These are phyloP conservation scores for Melolontha melolontha DNA, from an alignment of 2,888 invertebrate species.

Conservation along the genomic window DNA sequence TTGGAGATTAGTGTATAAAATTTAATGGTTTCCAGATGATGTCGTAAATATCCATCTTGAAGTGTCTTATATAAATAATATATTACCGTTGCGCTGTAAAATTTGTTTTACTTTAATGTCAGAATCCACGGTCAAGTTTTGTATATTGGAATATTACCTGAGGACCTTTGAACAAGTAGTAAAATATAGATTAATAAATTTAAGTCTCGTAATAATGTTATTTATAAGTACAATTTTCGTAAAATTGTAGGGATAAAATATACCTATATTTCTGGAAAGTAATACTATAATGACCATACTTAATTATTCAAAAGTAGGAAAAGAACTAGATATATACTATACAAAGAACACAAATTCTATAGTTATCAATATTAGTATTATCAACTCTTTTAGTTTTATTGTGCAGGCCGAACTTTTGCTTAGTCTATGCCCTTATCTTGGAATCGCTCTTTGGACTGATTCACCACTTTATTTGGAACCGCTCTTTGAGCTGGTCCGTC, in stretches of 20 bases:
- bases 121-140: no score
- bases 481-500: no score
- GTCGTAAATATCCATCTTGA: constrained; percentile 34
- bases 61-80: constrained; percentile 27
- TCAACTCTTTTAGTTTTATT: no score
- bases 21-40: constrained; percentile 41
- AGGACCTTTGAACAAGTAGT: constrained; percentile 18
- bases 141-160: constrained; percentile 2
- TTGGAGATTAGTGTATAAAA: constrained; percentile 38
- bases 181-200: constrained; percentile 29
- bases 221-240: constrained; percentile 1
- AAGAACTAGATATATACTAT: no score
- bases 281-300: no score
- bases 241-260: neutral
- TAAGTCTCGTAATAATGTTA: neutral
- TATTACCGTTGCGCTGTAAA: constrained; percentile 24
- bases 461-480: no score
- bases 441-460: no score
- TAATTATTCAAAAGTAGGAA: no score
- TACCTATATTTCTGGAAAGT: neutral
- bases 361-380: no score
- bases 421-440: no score
- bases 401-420: no score
- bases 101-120: constrained; percentile 8
- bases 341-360: no score